phyloP scores from a whole-genome alignment of 2,888 invertebrate species.

The Pilophorus perplexus region DNA sequence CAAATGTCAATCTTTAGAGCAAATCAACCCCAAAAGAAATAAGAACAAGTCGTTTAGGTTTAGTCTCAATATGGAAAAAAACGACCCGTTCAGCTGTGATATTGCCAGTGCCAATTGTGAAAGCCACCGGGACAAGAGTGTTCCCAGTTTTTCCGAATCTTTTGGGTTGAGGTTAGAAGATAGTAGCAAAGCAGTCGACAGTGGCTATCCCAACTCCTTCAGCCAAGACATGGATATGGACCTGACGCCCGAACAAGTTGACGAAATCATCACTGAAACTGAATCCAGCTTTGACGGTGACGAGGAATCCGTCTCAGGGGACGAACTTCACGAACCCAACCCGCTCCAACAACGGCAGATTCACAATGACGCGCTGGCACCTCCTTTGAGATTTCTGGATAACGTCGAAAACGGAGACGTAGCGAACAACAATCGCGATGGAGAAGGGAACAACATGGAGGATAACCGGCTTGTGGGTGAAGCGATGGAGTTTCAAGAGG shows the following conservation, averaged over 20 bases:
- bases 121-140: slow-evolving; percentile 23
- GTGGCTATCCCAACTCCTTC: slow-evolving; percentile 48
- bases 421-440: slow-evolving; percentile 57
- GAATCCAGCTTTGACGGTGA: slow-evolving; percentile 47
- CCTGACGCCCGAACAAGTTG: slow-evolving; percentile 49
- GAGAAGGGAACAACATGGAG: slow-evolving; percentile 53
- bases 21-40: slow-evolving; percentile 36
- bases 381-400: slow-evolving; percentile 44
- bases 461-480: slow-evolving; percentile 32
- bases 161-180: slow-evolving; percentile 33
- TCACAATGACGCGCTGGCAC: background rate
- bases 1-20: slow-evolving; percentile 40
- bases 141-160: slow-evolving; percentile 42
- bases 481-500: slow-evolving; percentile 42
- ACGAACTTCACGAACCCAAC: slow-evolving; percentile 18
- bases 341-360: background rate
- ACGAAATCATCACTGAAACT: slow-evolving; percentile 48
- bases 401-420: slow-evolving; percentile 57
- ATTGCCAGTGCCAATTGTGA: slow-evolving; percentile 17
- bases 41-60: slow-evolving; percentile 42
- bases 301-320: slow-evolving; percentile 40
- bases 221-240: slow-evolving; percentile 48
- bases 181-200: slow-evolving; percentile 47
- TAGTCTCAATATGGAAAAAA: slow-evolving; percentile 44
- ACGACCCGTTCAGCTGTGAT: slow-evolving; percentile 35